Base-by-base conservation (phyloP, 37 sponge, comb jelly and placozoan species). In the Ephydatia muelleri region DNA sequence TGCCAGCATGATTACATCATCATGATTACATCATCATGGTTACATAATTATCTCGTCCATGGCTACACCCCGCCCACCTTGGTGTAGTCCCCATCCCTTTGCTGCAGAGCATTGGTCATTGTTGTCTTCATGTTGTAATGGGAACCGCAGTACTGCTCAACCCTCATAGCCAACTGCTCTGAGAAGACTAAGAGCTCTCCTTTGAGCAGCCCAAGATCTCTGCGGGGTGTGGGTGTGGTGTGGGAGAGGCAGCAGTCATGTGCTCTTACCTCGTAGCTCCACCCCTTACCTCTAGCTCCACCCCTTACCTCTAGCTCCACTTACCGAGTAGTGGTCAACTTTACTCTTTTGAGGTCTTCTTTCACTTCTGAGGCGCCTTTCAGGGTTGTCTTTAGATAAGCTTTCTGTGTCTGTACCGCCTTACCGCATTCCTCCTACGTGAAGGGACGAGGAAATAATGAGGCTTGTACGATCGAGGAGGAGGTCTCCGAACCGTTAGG, bases 21-120 rank as follows among this genome's bases (percentile, higher is more conserved):
- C 32, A 68, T 47, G 48, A 77, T 43, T 73, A 29, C 23, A 23
- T 23, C 35, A 73, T 73, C 32, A 73, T 73, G 28, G 32, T 73
- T 27, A 27, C 5, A 73, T 5, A 14, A 36, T 35, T 14, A 23
- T 0, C 16, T 21, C 33, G 35, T 32, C 33, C 37, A 25, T 34
- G 35, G 33, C 31, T 38, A 21, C n/a, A n/a, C 32, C 35, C 14
- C 2, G 27, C 68, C 76, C 9, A 86, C 87, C 26, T 73, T 65
- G 5, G 27, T 40, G 19, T 49, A 86, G 25, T 80, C 67, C 26
- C 80, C 30, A 25, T 80, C 75, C 32, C 65, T 86, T 13, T 80
- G 29, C 67, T 80, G 38, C 40, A 79, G 80, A 3, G 48, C 31
- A 0, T 30, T 43, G 29, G 22, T 33, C 27, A 86, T 25, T 37